Evolutionary conservation across 2,113 vertebrate species (phyloP).

Genomic region (Myotis davidii): DNA sequence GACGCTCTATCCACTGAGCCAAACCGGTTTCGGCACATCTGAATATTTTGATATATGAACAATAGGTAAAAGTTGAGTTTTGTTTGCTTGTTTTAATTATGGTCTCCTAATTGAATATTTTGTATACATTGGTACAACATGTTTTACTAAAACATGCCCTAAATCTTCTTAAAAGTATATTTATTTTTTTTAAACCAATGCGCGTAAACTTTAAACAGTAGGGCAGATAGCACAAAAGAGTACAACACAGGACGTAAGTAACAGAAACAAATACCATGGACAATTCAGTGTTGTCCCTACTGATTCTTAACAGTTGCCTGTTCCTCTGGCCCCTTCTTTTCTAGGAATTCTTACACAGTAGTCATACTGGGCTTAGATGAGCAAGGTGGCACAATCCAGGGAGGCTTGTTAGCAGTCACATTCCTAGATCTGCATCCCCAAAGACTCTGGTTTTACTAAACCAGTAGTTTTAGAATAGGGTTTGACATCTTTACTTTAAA

Average conservation of each 20-base stretch:
- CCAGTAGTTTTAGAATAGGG: not conserved
- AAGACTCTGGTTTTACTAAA: not conserved
- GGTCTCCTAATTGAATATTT: not conserved
- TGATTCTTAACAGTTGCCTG: not conserved
- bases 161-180: slow-evolving; percentile 23
- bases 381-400: not conserved
- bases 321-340: not conserved
- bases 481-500: not conserved
- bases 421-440: not conserved
- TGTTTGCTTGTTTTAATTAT: not conserved
- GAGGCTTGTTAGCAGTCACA: not conserved
- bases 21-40: too few species aligned
- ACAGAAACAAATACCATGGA: not conserved
- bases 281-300: not conserved
- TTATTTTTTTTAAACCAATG: not conserved
- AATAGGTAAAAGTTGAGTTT: not conserved
- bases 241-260: not conserved
- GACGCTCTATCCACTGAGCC: too few species aligned
- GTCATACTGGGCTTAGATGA: not conserved
- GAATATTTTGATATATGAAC: not conserved
- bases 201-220: not conserved
- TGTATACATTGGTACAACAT: not conserved
- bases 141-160: not conserved
- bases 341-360: not conserved
- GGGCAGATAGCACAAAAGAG: not conserved